phyloP scores from a whole-genome alignment of 2,797 vertebrate genomes.

The Dromococcyx pavoninus region DNA sequence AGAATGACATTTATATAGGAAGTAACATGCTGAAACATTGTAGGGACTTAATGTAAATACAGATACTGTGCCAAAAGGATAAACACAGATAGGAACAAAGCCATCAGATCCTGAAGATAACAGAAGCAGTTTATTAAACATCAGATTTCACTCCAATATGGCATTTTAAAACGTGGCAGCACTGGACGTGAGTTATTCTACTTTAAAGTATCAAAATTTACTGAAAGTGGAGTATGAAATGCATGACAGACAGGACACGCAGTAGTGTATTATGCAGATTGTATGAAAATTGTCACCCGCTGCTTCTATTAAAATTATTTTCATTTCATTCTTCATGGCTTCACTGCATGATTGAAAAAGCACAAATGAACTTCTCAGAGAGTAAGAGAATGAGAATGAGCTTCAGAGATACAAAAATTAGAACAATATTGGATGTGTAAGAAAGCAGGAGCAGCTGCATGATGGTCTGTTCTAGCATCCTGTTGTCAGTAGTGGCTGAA shows the following conservation, averaged over 20 bases:
- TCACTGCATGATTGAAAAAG: neutral
- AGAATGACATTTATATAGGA: neutral
- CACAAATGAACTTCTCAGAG: neutral
- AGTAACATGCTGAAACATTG: neutral
- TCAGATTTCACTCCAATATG: neutral
- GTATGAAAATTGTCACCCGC: fast-evolving
- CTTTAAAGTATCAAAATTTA: neutral
- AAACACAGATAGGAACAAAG: neutral
- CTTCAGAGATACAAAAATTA: neutral
- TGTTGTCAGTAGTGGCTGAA: neutral
- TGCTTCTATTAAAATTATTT: neutral
- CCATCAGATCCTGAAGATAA: neutral
- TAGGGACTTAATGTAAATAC: neutral
- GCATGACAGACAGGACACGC: neutral
- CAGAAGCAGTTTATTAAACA: neutral
- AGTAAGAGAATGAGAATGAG: neutral
- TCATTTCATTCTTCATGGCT: neutral
- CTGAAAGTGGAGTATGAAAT: neutral
- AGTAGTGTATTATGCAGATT: neutral
- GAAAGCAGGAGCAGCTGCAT: neutral
- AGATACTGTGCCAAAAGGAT: neutral
- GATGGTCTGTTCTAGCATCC: neutral
- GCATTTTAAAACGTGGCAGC: neutral
- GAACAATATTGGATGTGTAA: neutral
- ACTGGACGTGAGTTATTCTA: neutral